phyloP scores from a whole-genome alignment of 1,140 invertebrate genomes.

The Tetramorium simillimum region DNA sequence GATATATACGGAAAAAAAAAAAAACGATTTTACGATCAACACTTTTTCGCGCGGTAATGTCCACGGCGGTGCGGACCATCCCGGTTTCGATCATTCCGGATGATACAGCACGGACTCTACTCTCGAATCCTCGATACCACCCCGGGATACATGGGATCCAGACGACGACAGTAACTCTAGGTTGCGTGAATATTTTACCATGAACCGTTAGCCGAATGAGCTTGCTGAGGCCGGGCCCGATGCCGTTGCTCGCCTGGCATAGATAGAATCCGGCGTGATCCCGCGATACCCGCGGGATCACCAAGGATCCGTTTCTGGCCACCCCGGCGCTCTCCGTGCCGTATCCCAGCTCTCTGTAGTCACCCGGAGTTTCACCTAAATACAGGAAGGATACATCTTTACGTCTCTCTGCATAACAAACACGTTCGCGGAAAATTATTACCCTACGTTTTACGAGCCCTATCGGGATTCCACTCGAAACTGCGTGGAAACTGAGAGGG shows the following conservation, averaged over 20 bases:
- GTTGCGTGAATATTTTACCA: conserved; percentile 86
- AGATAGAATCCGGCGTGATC: conserved; percentile 87
- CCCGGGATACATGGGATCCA: conserved; percentile 18
- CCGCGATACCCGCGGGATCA: conserved; percentile 86
- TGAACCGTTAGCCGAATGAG: conserved; percentile 88
- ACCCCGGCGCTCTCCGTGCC: conserved; percentile 81
- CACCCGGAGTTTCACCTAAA: conserved; percentile 81
- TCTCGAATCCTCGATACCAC: not conserved
- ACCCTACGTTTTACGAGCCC: not conserved
- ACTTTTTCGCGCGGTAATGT: not conserved
- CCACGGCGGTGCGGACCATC: not conserved
- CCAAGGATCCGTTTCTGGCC: conserved; percentile 86
- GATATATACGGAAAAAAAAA: too few species aligned
- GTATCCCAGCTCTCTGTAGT: conserved; percentile 83
- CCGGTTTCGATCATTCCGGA: not conserved
- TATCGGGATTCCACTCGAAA: too few species aligned
- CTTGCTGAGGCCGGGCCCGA: conserved; percentile 88
- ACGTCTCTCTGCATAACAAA: conserved; percentile 17
- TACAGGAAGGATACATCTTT: conserved; percentile 53
- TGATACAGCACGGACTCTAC: not conserved
- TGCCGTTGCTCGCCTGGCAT: conserved; percentile 88
- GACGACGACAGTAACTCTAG: conserved; percentile 41
- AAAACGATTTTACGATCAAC: too few species aligned
- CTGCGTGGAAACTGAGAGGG: not conserved
- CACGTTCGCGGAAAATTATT: not conserved